Conservation (phyloP, 1,140 invertebrate species). For the Cyphomyrmex costatus region DNA sequence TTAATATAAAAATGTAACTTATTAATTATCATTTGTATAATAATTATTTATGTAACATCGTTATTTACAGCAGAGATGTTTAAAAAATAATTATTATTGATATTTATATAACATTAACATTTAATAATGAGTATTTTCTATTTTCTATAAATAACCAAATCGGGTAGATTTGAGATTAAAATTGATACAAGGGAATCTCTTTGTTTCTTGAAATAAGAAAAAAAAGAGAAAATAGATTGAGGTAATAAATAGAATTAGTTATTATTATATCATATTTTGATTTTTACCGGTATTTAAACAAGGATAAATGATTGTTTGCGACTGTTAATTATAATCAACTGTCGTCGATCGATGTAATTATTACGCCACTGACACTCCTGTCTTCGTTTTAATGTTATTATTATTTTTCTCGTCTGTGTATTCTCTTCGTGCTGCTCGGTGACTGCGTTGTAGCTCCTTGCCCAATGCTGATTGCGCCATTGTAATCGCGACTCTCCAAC, state of each 20-base stretch:
- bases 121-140: neutral
- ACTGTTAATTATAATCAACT: conserved; percentile 32
- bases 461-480: conserved; percentile 70
- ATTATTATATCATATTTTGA: neutral
- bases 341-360: conserved; percentile 24
- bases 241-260: conserved; percentile 11
- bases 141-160: neutral
- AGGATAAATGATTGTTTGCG: conserved; percentile 12
- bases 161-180: neutral
- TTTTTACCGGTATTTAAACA: neutral
- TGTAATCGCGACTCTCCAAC: conserved; percentile 70
- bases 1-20: neutral
- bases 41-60: neutral
- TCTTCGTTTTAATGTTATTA: conserved; percentile 52
- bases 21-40: neutral
- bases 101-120: neutral
- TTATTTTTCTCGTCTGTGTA: conserved; percentile 62
- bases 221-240: neutral
- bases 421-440: conserved; percentile 2
- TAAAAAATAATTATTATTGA: neutral
- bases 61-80: neutral
- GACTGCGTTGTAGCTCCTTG: conserved; percentile 62
- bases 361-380: conserved; percentile 42
- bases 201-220: neutral
- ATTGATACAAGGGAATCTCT: neutral